A percentile compares a stretch with the other conserved stretches of the same genome.
Evolutionary conservation across 2,797 vertebrate genomes (phyloP).

Genomic region (Cichlasoma orientale): DNA sequence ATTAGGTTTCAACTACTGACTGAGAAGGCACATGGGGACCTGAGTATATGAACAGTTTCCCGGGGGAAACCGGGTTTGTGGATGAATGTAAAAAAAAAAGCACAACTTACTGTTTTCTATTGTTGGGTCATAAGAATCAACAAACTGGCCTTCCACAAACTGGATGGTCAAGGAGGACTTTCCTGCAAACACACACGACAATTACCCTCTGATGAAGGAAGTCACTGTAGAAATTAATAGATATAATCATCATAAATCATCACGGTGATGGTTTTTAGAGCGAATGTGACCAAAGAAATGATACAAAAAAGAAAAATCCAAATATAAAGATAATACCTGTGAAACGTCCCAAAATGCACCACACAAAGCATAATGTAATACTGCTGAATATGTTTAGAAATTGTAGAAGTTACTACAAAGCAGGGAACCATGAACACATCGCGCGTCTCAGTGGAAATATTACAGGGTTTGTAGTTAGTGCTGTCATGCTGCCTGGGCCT

Average conservation of each 20-base stretch:
- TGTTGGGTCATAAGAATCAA: constrained; percentile 98
- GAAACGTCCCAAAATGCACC: background rate
- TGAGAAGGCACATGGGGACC: background rate
- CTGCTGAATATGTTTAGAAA: background rate
- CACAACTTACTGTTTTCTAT: constrained; percentile 98
- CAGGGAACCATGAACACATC: background rate
- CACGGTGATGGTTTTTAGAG: background rate
- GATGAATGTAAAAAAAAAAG: background rate
- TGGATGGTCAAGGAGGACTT: constrained; percentile 99
- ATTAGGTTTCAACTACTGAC: background rate
- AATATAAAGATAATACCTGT: background rate
- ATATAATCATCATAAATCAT: background rate
- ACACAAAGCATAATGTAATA: background rate
- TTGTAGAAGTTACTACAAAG: background rate
- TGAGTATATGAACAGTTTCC: background rate
- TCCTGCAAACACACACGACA: constrained; percentile 79
- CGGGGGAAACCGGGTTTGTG: background rate
- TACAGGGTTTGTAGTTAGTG: background rate
- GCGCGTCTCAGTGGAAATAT: background rate
- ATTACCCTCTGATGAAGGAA: background rate
- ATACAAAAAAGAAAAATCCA: background rate
- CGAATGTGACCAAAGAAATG: background rate
- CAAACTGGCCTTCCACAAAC: constrained; percentile 99
- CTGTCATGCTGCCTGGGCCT: constrained; percentile 47
- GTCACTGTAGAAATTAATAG: background rate